Evolutionary conservation across 2,797 vertebrate genomes (phyloP).

Genomic region (Squalus acanthias): DNA sequence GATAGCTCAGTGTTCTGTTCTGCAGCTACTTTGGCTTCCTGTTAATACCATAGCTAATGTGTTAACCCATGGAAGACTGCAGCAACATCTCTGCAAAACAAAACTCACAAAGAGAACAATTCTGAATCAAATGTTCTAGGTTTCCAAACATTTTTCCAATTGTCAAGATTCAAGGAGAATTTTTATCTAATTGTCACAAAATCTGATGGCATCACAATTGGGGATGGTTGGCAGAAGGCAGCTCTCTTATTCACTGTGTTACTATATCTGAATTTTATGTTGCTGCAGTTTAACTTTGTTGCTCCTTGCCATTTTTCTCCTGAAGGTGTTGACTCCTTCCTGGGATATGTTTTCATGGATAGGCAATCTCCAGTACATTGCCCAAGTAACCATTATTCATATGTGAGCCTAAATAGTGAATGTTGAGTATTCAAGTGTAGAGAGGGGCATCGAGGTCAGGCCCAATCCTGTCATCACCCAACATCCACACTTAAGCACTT

Average conservation of each 20-base stretch:
- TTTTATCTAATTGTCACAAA: not conserved
- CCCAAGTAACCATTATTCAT: not conserved
- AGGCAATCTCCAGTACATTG: not conserved
- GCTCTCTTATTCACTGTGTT: not conserved
- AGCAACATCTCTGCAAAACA: not conserved
- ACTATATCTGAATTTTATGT: not conserved
- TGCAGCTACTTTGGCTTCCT: not conserved
- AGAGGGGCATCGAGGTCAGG: not conserved
- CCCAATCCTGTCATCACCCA: not conserved
- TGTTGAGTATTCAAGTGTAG: not conserved
- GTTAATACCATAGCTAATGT: not conserved
- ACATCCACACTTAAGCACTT: not conserved
- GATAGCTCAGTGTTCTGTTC: not conserved
- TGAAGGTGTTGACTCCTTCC: not conserved
- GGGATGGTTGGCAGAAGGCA: too few relatives aligned
- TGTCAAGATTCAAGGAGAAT: too few relatives aligned
- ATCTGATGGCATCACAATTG: not conserved
- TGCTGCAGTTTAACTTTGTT: not conserved
- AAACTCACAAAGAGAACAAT: not conserved
- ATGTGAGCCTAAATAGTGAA: not conserved
- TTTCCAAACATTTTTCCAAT: not conserved
- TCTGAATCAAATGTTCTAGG: not conserved
- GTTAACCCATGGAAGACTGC: not conserved
- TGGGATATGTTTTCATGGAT: not conserved
- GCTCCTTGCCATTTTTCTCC: not conserved